These are phyloP conservation scores for Anableps anableps DNA, from an alignment of 2,797 vertebrate genomes.

Conservation along the genomic window DNA sequence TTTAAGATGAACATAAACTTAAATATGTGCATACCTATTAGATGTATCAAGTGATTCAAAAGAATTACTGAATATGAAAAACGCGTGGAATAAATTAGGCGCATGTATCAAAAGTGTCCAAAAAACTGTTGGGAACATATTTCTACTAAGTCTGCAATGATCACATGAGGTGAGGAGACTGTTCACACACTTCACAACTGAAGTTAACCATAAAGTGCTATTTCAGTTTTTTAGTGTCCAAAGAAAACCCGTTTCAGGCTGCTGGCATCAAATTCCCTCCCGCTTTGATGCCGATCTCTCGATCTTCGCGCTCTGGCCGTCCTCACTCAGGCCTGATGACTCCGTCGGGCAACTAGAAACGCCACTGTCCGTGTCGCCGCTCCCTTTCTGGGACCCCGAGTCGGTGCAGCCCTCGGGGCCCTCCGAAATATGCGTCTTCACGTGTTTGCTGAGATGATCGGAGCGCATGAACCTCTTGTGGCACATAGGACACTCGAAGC, in stretches of 20 bases:
- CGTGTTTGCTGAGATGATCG: conserved; percentile 93
- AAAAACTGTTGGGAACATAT: conserved; percentile 40
- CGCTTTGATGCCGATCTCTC: conserved; percentile 66
- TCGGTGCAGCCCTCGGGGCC: conserved; percentile 75
- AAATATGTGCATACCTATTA: neutral
- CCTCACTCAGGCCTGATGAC: conserved; percentile 82
- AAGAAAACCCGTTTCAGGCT: conserved; percentile 8
- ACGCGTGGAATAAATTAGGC: conserved; percentile 37
- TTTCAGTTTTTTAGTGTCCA: conserved; percentile 40
- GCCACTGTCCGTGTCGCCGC: conserved; percentile 92
- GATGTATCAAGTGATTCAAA: neutral
- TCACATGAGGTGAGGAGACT: conserved; percentile 66
- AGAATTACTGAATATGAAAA: neutral
- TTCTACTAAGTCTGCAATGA: conserved; percentile 58
- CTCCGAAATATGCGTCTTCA: conserved; percentile 87
- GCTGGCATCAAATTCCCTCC: conserved; percentile 16
- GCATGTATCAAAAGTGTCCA: conserved; percentile 6
- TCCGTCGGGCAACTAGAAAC: conserved; percentile 86
- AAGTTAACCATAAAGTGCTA: conserved; percentile 75
- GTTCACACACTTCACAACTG: conserved; percentile 44
- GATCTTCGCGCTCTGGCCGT: conserved; percentile 48
- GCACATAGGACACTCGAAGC: conserved; percentile 89
- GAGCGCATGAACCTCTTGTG: conserved; percentile 94
- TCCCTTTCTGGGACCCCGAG: conserved; percentile 80
- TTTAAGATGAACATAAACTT: conserved; percentile 7